These are phyloP conservation scores for Callipepla squamata DNA, from an alignment of 2,113 vertebrate species.

Conservation along the genomic window DNA sequence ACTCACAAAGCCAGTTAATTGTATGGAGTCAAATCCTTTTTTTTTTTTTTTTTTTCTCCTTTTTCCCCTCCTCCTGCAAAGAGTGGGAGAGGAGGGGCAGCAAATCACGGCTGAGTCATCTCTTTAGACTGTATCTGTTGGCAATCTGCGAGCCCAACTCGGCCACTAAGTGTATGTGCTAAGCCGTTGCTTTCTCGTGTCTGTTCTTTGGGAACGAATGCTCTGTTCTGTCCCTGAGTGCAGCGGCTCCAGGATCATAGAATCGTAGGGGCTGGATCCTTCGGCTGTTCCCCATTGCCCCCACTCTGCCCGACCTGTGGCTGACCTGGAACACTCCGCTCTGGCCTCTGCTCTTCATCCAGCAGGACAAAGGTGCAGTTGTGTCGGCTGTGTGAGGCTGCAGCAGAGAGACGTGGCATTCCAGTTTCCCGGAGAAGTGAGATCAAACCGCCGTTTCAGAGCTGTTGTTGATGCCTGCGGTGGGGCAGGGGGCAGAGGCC, in stretches of 20 bases:
- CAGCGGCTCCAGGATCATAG: not conserved
- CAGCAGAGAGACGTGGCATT: not conserved
- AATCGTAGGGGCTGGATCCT: not conserved
- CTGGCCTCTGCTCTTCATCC: not conserved
- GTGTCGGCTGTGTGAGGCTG: not conserved
- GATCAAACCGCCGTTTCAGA: not conserved
- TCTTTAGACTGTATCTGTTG: not conserved
- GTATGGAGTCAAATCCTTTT: not conserved
- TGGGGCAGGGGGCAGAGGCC: not conserved
- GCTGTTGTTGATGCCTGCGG: not conserved
- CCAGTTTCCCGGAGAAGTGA: not conserved
- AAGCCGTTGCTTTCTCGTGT: not conserved
- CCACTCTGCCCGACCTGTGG: not conserved
- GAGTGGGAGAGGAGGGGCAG: conserved; percentile 17
- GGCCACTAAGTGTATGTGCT: not conserved
- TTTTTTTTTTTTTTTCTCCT: too few relatives aligned
- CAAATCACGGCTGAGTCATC: not conserved
- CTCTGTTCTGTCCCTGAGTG: not conserved
- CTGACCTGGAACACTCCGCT: not conserved
- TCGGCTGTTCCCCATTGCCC: not conserved
- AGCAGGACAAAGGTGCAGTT: conserved; percentile 36
- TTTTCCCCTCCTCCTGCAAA: not conserved
- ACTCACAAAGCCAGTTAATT: conserved; percentile 55
- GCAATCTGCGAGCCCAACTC: not conserved
- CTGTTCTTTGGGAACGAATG: not conserved